Percentiles rank a stretch among this genome's conserved stretches.
These are phyloP conservation scores for Capromys pilorides DNA, from an alignment of 2,797 vertebrate genomes.

Conservation along the genomic window DNA sequence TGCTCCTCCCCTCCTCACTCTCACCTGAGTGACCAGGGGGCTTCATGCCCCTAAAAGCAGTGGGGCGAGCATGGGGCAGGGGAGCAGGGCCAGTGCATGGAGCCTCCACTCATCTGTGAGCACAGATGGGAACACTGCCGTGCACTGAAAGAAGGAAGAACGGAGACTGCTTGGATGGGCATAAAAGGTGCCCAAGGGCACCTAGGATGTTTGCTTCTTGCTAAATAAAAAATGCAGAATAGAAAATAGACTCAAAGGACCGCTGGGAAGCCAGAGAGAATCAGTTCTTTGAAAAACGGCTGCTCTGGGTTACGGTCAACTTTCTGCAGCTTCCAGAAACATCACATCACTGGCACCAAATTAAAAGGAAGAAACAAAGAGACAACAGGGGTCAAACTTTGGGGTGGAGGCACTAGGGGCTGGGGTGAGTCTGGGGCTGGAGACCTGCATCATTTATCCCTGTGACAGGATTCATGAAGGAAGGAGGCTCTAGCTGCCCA, in stretches of 20 bases:
- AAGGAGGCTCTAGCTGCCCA: conserved; percentile 73
- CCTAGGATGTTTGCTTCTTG: conserved; percentile 84
- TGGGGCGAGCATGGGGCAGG: conserved; percentile 20
- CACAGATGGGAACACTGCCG: conserved; percentile 80
- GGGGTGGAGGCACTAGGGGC: conserved; percentile 80
- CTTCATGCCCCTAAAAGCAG: background rate
- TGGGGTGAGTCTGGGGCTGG: background rate
- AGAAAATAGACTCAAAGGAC: conserved; percentile 86
- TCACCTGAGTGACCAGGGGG: conserved; percentile 73
- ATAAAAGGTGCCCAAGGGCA: conserved; percentile 85
- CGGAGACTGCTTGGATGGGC: conserved; percentile 80
- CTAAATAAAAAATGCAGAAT: conserved; percentile 85
- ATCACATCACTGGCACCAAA: conserved; percentile 84
- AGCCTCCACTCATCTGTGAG: conserved; percentile 26
- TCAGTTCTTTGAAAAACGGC: conserved; percentile 80
- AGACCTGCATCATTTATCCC: conserved; percentile 84
- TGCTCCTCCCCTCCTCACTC: conserved; percentile 6
- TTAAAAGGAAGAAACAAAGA: conserved; percentile 86
- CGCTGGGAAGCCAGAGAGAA: conserved; percentile 83
- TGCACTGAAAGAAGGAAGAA: conserved; percentile 80
- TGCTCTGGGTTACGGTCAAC: conserved; percentile 86
- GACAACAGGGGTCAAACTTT: conserved; percentile 85
- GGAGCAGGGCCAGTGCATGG: background rate
- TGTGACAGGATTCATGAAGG: conserved; percentile 83
- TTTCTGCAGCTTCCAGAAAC: conserved; percentile 84